Evolutionary conservation across 2,888 invertebrate species (phyloP), one percentile per base, ranked within the genome.

Genomic region (Drosophila parthenogenetica): DNA sequence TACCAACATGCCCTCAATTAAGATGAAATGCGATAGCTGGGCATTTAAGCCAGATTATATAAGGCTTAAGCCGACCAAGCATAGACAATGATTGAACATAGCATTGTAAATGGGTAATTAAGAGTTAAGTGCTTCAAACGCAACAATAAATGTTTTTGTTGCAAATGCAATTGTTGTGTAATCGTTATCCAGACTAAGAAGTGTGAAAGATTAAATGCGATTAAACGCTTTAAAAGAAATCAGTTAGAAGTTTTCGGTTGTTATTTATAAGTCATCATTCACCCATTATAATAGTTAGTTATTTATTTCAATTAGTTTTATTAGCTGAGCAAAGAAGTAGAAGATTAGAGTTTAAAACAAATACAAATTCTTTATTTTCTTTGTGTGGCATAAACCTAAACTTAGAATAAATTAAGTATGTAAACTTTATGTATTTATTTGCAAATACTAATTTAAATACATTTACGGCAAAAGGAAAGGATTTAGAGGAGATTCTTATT

Each of bases 21-120:
- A n/a, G 5, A 42, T 42, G 42, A 29, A 54, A 42, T 54, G 40
- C 42, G 29, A 40, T 48, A 29, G 48, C 29, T 29, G 13, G 13
- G 8, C 29, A 29, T n/a, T 42, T 16, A 14, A 11, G 39, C 37
- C 42, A 29, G 17, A 42, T 29, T 17, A 29, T 29, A n/a, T 5
- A 42, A 8, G 53, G 17, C 22, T 29, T 32, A 42, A 42, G 29
- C 25, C n/a, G 49, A n/a, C 39, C 40, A 22, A 19, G 22, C 13
- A 29, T 42, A 5, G 3, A 37, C n/a, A 37, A 19, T 40, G 40
- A 32, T 25, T 29, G 32, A 35, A 19, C 10, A 35, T 11, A 22
- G 13, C 43, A 17, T 45, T 14, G 45, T 29, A 68, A 39, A 58
- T 57, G 77, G 57, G 53, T 58, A 75, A 75, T 79, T 79, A 65